Evolutionary conservation across 2,113 vertebrate species (phyloP).

Genomic region (Falco punctatus): DNA sequence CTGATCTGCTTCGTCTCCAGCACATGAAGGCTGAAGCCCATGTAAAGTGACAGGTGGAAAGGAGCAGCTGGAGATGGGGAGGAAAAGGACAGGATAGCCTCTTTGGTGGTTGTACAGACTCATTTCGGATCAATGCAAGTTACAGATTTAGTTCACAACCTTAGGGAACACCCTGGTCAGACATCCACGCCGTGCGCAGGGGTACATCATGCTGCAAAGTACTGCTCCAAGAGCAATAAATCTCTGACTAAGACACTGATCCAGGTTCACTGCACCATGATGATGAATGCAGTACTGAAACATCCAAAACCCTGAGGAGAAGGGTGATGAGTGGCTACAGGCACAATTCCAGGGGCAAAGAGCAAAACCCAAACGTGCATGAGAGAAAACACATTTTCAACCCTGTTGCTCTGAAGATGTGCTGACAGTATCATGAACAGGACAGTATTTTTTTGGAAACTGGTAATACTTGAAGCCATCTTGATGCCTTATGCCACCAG

Average conservation of each 20-base stretch:
- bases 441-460: background rate
- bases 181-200: too few species aligned
- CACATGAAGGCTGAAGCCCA: background rate
- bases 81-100: background rate
- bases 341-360: background rate
- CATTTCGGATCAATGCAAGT: background rate
- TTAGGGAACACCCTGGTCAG: background rate
- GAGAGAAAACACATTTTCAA: background rate
- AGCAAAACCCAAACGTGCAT: background rate
- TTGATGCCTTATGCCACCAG: background rate
- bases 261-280: background rate
- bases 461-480: background rate
- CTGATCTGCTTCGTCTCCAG: accelerated
- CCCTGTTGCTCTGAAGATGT: background rate
- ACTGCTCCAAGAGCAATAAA: background rate
- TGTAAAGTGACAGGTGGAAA: background rate
- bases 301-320: background rate
- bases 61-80: background rate
- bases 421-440: background rate
- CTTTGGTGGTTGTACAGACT: background rate
- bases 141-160: background rate
- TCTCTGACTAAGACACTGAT: background rate
- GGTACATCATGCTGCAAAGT: background rate
- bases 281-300: background rate
- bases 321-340: background rate